A percentile compares a stretch with the other conserved stretches of the same genome.
Conservation (phyloP, 1,140 invertebrate genomes). For the Drosophila mauritiana region DNA sequence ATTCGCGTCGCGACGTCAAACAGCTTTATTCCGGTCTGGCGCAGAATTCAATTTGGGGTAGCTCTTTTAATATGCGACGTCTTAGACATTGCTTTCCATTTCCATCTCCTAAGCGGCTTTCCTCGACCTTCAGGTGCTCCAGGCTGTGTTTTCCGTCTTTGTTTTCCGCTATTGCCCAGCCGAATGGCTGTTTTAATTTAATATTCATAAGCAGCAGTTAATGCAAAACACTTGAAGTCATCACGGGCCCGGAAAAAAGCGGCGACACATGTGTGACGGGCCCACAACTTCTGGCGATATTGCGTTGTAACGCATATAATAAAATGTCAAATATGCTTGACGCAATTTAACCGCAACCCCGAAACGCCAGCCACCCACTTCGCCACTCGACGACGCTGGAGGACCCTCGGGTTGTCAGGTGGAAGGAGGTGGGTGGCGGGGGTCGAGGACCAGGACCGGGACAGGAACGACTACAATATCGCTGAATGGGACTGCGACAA, state of each 20-base stretch:
- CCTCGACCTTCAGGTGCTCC: conserved; percentile 7
- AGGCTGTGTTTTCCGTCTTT: neutral
- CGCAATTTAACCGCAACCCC: conserved; percentile 77
- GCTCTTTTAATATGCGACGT: conserved; percentile 56
- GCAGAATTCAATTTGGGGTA: conserved; percentile 66
- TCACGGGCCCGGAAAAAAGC: conserved; percentile 21
- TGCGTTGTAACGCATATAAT: conserved; percentile 56
- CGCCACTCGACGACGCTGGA: conserved; percentile 69
- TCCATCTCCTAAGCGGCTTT: conserved; percentile 41
- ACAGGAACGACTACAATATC: conserved; percentile 15
- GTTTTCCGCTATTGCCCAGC: conserved; percentile 17
- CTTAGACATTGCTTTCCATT: conserved; percentile 53
- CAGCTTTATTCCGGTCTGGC: conserved; percentile 57
- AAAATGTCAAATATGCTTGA: conserved; percentile 83
- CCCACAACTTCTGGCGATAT: conserved; percentile 35
- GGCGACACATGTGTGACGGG: conserved; percentile 17
- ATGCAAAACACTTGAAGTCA: conserved; percentile 78
- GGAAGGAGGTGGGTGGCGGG: conserved; percentile 29
- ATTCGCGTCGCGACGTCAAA: conserved; percentile 43
- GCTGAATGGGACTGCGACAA: conserved; percentile 12
- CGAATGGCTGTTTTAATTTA: conserved; percentile 68
- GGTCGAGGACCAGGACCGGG: conserved; percentile 5
- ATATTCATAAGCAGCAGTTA: conserved; percentile 82
- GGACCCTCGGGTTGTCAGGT: conserved; percentile 69
- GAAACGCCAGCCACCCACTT: conserved; percentile 19